A percentile compares a stretch with the other conserved stretches of the same genome.
These are phyloP conservation scores for Calonectris borealis DNA, from an alignment of 2,113 vertebrate genomes.

Conservation along the genomic window DNA sequence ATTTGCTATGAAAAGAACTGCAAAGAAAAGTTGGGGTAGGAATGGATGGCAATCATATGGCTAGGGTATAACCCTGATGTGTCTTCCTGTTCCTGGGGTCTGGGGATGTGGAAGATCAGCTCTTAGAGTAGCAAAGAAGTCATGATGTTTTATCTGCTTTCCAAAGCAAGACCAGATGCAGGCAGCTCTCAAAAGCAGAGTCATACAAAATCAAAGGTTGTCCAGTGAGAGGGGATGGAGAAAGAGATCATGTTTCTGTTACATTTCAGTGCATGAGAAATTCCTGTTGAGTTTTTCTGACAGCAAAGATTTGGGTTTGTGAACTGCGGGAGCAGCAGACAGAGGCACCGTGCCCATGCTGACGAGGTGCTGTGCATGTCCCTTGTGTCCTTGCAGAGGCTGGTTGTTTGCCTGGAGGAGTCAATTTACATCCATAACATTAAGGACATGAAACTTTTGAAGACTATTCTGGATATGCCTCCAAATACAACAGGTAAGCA, in stretches of 20 bases:
- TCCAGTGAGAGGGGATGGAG: not conserved
- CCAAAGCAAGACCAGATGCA: not conserved
- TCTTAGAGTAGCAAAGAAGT: not conserved
- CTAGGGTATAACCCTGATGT: not conserved
- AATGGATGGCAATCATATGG: not conserved
- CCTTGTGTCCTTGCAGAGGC: conserved; percentile 78
- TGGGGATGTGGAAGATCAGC: not conserved
- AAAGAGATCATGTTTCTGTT: not conserved
- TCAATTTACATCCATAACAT: conserved; percentile 95
- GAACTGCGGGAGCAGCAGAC: not conserved
- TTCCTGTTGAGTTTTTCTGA: not conserved
- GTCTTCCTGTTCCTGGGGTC: not conserved
- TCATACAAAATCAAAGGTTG: not conserved
- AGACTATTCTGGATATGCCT: conserved; percentile 90
- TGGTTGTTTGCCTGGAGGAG: conserved; percentile 89
- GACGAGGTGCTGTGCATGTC: not conserved
- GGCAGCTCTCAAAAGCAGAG: not conserved
- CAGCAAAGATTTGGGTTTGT: not conserved
- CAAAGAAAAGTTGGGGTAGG: not conserved
- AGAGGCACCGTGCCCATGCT: not conserved
- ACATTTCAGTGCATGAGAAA: not conserved
- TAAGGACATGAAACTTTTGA: conserved; percentile 95
- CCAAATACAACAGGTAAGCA: conserved; percentile 83
- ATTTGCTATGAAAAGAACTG: not conserved
- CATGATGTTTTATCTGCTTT: not conserved